These are phyloP conservation scores for Sebastes glaucus DNA, from an alignment of 2,797 vertebrate genomes.

Conservation along the genomic window DNA sequence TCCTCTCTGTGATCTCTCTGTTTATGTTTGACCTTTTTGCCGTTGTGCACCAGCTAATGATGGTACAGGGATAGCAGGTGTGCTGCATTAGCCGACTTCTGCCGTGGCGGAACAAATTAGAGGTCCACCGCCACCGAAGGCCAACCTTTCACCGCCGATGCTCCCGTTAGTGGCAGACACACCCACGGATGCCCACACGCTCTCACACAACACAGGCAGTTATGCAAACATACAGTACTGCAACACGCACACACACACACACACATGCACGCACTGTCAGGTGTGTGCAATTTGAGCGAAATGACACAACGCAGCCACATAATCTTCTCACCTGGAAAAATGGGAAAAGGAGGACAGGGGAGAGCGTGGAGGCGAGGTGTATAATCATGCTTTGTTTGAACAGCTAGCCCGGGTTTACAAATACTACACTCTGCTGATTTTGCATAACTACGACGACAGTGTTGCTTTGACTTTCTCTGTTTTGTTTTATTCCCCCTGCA, in stretches of 20 bases:
- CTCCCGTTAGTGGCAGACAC: constrained; percentile 66
- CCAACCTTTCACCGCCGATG: constrained; percentile 63
- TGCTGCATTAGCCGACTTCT: constrained; percentile 82
- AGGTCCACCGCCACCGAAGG: constrained; percentile 69
- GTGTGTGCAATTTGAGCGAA: constrained; percentile 78
- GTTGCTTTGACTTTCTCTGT: constrained; percentile 17
- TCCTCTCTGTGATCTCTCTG: constrained; percentile 77
- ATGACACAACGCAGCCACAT: constrained; percentile 61
- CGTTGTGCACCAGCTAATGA: constrained; percentile 77
- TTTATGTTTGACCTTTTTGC: constrained; percentile 81
- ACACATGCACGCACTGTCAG: constrained; percentile 59
- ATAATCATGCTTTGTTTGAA: constrained; percentile 62
- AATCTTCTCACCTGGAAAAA: constrained; percentile 74
- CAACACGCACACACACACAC: neutral
- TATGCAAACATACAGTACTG: constrained; percentile 31
- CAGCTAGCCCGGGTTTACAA: constrained; percentile 40
- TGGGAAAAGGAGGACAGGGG: constrained; percentile 36
- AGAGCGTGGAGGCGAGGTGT: constrained; percentile 48
- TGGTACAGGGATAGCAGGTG: constrained; percentile 82
- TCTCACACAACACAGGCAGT: constrained; percentile 31
- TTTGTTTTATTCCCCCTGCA: neutral
- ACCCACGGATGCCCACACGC: constrained; percentile 63
- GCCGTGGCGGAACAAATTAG: constrained; percentile 80
- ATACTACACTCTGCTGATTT: constrained; percentile 59
- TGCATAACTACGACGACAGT: constrained; percentile 48